Evolutionary conservation across 2,888 invertebrate species (phyloP), one percentile per base, ranked within the genome.

Genomic region (Tenthredo mesomela): DNA sequence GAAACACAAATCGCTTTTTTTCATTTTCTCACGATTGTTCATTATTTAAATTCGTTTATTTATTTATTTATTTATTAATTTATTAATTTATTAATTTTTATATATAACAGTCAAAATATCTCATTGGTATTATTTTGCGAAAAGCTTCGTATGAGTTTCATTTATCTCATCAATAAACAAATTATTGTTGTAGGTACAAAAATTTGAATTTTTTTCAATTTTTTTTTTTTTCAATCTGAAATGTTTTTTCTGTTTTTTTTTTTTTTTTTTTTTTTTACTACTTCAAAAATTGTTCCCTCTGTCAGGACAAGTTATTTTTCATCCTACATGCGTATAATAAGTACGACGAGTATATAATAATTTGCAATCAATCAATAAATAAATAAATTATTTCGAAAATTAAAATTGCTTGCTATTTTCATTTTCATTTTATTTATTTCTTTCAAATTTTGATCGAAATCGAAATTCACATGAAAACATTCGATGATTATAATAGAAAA

Each of bases 71-170:
- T n/a, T n/a, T n/a, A n/a, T n/a, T n/a, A n/a, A n/a, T n/a, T 29
- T 29, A 29, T 29, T 29, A 2, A 29, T 29, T 29, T 29, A 29
- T 29, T 29, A 29, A 29, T 29, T 29, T 29, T 29, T 29, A 2
- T 29, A 2, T 29, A 29, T 84, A 84, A 73, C 65, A 84, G 78
- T 80, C 40, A 70, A 86, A 86, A 89, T 88, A 90, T 87, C 89
- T 89, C 12, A 37, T 21, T 58, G 40, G 54, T 77, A 54, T 47
- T 47, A 77, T 77, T 77, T 77, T 77, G 77, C 5, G 77, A 77
- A 54, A 50, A 77, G 77, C 77, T 77, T 77, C 77, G 33, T 77
- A 75, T 54, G 88, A 89, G 88, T 88, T 88, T 89, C 89, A 88
- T 89, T n/a, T n/a, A 1, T n/a, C 0, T 54, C 54, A n/a, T 54